phyloP scores from a whole-genome alignment of 2,888 invertebrate genomes.

The Strigamia transsilvanica region DNA sequence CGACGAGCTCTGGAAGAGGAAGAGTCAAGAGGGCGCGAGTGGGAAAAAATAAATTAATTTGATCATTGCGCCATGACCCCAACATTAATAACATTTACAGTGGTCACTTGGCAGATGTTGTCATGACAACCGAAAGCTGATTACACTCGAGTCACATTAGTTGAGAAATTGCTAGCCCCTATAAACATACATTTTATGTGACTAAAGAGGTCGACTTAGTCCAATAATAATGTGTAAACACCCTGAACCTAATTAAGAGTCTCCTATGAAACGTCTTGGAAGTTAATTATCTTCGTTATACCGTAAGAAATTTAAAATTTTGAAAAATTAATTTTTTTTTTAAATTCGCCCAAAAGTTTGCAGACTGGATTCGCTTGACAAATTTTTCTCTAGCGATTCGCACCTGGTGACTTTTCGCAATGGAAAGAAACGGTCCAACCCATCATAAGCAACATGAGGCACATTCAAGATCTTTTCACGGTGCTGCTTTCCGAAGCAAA shows the following conservation, averaged over 20 bases:
- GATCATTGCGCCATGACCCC: slow-evolving; percentile 11
- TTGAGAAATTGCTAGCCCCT: slow-evolving; percentile 45
- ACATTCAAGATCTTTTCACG: too few species aligned
- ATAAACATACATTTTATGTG: slow-evolving; percentile 22
- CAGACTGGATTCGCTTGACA: too few species aligned
- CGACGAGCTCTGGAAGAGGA: background rate
- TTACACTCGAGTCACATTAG: slow-evolving; percentile 49
- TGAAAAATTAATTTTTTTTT: too few species aligned
- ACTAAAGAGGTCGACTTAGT: background rate
- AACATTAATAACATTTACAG: slow-evolving; percentile 35
- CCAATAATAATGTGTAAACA: background rate
- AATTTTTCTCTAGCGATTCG: too few species aligned
- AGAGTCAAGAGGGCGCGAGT: background rate
- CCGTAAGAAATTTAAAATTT: too few species aligned
- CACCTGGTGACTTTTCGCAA: too few species aligned
- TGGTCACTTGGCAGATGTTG: slow-evolving; percentile 47
- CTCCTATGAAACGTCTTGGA: background rate
- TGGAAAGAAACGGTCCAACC: too few species aligned
- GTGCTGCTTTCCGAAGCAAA: too few species aligned
- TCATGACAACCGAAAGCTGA: slow-evolving; percentile 38
- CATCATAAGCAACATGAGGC: too few species aligned
- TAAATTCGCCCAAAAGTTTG: too few species aligned
- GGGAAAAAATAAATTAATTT: slow-evolving; percentile 34
- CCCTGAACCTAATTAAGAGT: slow-evolving; percentile 32
- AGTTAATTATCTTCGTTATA: background rate